phyloP scores from a whole-genome alignment of 2,113 vertebrate genomes.

The Paramormyrops kingsleyae region DNA sequence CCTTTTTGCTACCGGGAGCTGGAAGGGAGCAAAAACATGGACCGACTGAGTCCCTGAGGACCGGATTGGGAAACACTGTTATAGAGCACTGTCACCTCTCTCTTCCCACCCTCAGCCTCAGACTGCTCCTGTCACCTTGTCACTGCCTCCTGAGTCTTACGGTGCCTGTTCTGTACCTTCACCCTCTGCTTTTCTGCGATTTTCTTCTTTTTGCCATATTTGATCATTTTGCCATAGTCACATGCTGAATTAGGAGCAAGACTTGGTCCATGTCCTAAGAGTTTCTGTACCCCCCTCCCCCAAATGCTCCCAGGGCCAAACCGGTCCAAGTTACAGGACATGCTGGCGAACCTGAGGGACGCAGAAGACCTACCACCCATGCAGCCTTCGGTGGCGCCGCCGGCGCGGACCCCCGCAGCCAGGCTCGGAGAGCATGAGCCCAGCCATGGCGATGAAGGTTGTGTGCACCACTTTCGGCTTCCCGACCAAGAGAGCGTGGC shows the following conservation, averaged over 20 bases:
- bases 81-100: background rate
- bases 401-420: slow-evolving; percentile 75
- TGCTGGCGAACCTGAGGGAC: slow-evolving; percentile 96
- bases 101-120: background rate
- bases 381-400: slow-evolving; percentile 81
- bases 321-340: slow-evolving; percentile 96
- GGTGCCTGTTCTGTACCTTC: background rate
- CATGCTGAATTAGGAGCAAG: background rate
- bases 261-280: background rate
- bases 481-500: background rate
- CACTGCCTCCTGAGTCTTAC: background rate
- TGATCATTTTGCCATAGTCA: background rate
- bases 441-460: slow-evolving; percentile 87
- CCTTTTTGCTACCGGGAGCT: background rate
- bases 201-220: background rate
- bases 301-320: slow-evolving; percentile 75
- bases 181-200: background rate
- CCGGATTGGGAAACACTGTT: background rate
- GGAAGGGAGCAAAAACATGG: background rate
- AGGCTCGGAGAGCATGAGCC: slow-evolving; percentile 83
- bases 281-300: slow-evolving; percentile 20
- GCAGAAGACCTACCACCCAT: slow-evolving; percentile 88
- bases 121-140: background rate
- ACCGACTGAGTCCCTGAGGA: background rate
- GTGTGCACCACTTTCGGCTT: background rate